Evolutionary conservation across 1,140 invertebrate species (phyloP), one percentile per base, ranked within the genome.

Genomic region (Magallana ariakensis): DNA sequence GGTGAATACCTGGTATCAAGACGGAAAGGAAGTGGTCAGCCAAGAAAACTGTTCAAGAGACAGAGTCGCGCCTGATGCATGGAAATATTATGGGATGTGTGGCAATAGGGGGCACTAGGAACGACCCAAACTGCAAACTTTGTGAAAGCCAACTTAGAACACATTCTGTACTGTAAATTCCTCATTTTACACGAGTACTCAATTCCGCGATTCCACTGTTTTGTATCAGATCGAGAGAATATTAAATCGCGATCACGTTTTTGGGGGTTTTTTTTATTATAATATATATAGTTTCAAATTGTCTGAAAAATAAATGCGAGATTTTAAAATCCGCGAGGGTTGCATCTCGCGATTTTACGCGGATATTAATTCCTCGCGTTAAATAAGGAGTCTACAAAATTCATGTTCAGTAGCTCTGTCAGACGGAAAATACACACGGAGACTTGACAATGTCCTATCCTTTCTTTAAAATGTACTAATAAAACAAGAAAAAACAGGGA

Each of bases 121-220:
- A 55, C 0, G 80, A 83, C 80, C 80, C 80, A 16, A 80, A 70
- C 7, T 87, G 58, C 0, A 26, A 53, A 46, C 85, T 86, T n/a
- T 86, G 57, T 53, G 80, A 56, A 16, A 83, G 80, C 85, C 22
- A 83, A 87, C 60, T 26, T 83, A 53, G 8, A 62, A 54, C 33
- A 87, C 55, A 87, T 66, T 15, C 46, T 87, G 22, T 87, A 80
- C n/a, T n/a, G n/a, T n/a, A n/a, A n/a, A n/a, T n/a, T n/a, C n/a
- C n/a, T n/a, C n/a, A n/a, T n/a, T n/a, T n/a, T n/a, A n/a, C n/a
- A n/a, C n/a, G n/a, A n/a, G n/a, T n/a, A n/a, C n/a, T n/a, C n/a
- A n/a, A n/a, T n/a, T n/a, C n/a, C n/a, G n/a, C n/a, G n/a, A n/a
- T n/a, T n/a, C n/a, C n/a, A n/a, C n/a, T n/a, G n/a, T n/a, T n/a